These are phyloP conservation scores for Nemapogon koenigi DNA, from an alignment of 2,888 invertebrate species.

Conservation along the genomic window DNA sequence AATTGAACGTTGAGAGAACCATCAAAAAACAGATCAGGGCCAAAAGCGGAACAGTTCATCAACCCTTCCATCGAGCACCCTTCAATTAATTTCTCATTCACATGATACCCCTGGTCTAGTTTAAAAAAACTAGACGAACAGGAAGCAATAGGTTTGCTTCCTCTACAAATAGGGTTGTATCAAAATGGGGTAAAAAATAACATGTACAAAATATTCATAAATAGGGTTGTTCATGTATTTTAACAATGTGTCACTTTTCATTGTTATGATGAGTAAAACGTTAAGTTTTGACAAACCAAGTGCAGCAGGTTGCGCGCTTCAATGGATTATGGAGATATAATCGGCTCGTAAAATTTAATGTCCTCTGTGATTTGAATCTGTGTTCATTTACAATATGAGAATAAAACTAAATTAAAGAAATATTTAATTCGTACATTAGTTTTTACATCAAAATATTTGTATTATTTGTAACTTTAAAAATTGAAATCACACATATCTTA, in stretches of 20 bases:
- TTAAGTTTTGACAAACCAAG: conserved; percentile 12
- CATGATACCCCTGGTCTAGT: conserved; percentile 32
- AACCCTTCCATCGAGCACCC: conserved; percentile 25
- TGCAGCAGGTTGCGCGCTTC: conserved; percentile 15
- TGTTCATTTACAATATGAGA: no score
- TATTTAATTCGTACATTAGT: no score
- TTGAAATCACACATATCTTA: no score
- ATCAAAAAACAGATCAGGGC: conserved; percentile 9
- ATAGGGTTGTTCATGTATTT: no score
- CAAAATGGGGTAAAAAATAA: background rate
- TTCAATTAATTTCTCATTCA: conserved; percentile 57
- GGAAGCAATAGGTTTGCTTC: conserved; percentile 27
- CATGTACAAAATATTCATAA: background rate
- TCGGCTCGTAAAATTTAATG: conserved; percentile 4
- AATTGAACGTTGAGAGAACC: conserved; percentile 1
- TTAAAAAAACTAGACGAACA: conserved; percentile 37
- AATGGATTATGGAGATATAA: conserved; percentile 3
- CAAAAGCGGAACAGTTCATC: background rate
- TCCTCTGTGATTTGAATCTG: no score
- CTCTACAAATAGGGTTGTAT: background rate
- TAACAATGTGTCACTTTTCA: conserved; percentile 33
- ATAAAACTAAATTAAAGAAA: no score
- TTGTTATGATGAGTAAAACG: conserved; percentile 43
- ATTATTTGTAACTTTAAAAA: no score
- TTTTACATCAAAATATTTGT: no score